Evolutionary conservation across 2,888 invertebrate species (phyloP).

Genomic region (Acanthosepion pharaonis): DNA sequence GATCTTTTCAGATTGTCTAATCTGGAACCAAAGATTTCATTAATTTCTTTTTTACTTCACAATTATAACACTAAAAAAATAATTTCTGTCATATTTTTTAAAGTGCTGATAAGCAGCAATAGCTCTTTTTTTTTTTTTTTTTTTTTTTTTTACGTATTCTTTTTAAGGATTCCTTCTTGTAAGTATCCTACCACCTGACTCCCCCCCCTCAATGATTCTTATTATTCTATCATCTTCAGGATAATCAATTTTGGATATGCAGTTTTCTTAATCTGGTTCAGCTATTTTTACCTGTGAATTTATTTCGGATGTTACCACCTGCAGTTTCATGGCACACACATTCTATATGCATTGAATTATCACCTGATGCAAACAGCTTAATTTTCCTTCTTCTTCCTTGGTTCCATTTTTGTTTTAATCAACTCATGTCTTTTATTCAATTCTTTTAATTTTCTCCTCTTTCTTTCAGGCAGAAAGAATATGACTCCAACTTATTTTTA

Average conservation of each 20-base stretch:
- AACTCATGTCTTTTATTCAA: background rate
- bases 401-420: background rate
- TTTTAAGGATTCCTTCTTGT: too few relatives aligned
- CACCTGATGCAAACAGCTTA: background rate
- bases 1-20: background rate
- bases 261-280: background rate
- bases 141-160: too few relatives aligned
- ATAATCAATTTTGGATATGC: background rate
- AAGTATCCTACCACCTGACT: too few relatives aligned
- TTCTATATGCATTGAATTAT: background rate
- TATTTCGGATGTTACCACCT: background rate
- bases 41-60: background rate
- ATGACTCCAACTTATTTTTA: background rate
- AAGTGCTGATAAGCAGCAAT: too few relatives aligned
- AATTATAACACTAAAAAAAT: background rate
- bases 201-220: too few relatives aligned
- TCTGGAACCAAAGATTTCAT: background rate
- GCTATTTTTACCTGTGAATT: background rate
- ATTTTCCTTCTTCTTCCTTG: background rate
- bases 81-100: background rate
- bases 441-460: background rate
- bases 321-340: background rate
- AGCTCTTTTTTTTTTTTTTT: too few relatives aligned
- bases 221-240: too few relatives aligned
- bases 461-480: background rate